Conservation (phyloP, 2,888 invertebrate genomes). For the Hypomecis atomaria region DNA sequence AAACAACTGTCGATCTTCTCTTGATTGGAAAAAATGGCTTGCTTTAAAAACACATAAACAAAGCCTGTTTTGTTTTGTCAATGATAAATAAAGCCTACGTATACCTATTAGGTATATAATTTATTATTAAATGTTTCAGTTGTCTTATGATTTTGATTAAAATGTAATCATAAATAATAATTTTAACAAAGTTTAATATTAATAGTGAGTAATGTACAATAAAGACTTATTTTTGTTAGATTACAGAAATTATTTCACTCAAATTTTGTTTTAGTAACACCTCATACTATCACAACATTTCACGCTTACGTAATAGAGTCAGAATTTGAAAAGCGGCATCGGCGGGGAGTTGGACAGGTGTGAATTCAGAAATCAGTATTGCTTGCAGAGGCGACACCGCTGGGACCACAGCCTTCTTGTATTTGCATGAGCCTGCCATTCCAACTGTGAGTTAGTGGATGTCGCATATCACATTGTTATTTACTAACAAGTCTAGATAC, state of each 20-base stretch:
- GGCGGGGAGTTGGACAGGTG: conserved; percentile 66
- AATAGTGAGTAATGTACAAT: too few species aligned
- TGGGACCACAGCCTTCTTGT: conserved; percentile 61
- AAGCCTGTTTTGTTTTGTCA: too few species aligned
- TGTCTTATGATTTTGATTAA: too few species aligned
- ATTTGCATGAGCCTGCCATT: conserved; percentile 63
- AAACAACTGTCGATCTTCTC: too few species aligned
- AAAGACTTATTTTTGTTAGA: background rate
- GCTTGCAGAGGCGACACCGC: conserved; percentile 57
- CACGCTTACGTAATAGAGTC: conserved; percentile 58
- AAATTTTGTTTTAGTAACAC: background rate
- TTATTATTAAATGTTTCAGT: too few species aligned
- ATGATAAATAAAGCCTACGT: too few species aligned
- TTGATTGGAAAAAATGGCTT: too few species aligned
- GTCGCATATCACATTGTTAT: conserved; percentile 39
- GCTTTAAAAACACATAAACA: too few species aligned
- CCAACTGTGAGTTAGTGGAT: conserved; percentile 39
- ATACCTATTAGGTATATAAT: too few species aligned
- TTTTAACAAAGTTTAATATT: too few species aligned
- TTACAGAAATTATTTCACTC: background rate
- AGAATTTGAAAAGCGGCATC: conserved; percentile 63
- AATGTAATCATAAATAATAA: too few species aligned
- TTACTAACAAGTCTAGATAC: background rate
- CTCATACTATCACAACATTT: conserved; percentile 48
- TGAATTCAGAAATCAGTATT: conserved; percentile 65